These are phyloP conservation scores for Spermophilus dauricus DNA, from an alignment of 2,113 vertebrate genomes.

Conservation along the genomic window DNA sequence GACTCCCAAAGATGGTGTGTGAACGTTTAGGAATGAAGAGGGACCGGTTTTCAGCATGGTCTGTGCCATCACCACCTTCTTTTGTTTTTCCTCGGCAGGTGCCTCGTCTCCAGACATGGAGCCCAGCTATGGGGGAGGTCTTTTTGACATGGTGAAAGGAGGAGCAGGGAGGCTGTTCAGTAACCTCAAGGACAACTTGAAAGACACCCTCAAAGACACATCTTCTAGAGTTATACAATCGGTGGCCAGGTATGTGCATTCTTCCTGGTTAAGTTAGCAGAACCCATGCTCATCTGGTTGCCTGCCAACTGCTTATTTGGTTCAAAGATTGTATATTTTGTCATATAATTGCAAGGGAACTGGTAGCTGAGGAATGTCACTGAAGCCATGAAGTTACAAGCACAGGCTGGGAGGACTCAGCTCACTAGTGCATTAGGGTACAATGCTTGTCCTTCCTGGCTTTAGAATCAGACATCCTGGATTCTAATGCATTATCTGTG, in stretches of 20 bases:
- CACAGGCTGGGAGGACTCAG: not conserved
- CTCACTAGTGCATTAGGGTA: not conserved
- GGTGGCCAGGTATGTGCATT: constrained; percentile 93
- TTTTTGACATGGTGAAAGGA: constrained; percentile 99
- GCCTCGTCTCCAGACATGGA: constrained; percentile 95
- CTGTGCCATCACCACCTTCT: not conserved
- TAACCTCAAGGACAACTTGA: constrained; percentile 99
- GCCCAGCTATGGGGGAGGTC: constrained; percentile 95
- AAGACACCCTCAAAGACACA: constrained; percentile 98
- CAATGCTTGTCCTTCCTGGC: not conserved
- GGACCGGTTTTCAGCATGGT: not conserved
- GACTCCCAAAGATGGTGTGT: not conserved
- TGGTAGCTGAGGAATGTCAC: not conserved
- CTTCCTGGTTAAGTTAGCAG: not conserved
- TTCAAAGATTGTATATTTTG: not conserved
- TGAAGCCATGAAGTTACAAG: not conserved
- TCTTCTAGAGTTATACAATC: constrained; percentile 99
- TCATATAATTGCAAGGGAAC: not conserved
- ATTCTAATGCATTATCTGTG: not conserved
- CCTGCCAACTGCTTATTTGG: not conserved
- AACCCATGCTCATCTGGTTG: not conserved
- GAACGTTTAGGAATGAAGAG: not conserved
- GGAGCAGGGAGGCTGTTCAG: constrained; percentile 99
- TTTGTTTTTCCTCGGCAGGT: constrained; percentile 81
- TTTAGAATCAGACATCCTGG: not conserved